phyloP scores from a whole-genome alignment of 2,888 invertebrate species.

The Drosophila neutralis region DNA sequence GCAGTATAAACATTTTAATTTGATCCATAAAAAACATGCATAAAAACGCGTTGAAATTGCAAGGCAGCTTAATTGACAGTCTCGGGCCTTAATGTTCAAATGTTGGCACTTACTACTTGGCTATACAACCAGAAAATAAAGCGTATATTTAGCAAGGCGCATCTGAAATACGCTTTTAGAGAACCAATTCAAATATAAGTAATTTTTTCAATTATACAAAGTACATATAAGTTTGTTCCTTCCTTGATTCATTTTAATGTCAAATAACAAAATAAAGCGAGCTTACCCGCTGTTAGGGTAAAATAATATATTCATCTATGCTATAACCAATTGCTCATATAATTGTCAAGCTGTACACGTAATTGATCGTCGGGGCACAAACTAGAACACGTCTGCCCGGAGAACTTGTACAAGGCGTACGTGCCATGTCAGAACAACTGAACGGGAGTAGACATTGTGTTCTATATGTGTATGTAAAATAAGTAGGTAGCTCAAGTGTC shows the following conservation, averaged over 20 bases:
- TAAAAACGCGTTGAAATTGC: constrained; percentile 40
- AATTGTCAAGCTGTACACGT: constrained; percentile 69
- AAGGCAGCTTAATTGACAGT: constrained; percentile 49
- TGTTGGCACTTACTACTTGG: constrained; percentile 16
- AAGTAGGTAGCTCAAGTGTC: constrained; percentile 33
- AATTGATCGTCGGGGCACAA: constrained; percentile 58
- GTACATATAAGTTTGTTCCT: neutral
- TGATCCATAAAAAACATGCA: constrained; percentile 46
- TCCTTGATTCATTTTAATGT: neutral
- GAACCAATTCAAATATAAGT: too few relatives aligned
- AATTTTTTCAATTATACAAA: neutral
- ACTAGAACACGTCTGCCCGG: constrained; percentile 72
- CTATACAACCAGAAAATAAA: neutral
- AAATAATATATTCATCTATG: constrained; percentile 50
- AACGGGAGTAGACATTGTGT: constrained; percentile 58
- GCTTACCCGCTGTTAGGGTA: constrained; percentile 27
- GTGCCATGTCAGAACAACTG: constrained; percentile 58
- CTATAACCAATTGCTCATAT: constrained; percentile 35
- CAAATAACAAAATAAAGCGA: neutral
- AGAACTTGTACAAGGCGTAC: constrained; percentile 53
- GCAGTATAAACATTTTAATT: constrained; percentile 61
- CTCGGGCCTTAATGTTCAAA: constrained; percentile 25
- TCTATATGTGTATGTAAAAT: constrained; percentile 55
- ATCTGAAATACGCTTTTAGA: constrained; percentile 13
- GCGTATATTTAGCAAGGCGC: neutral